A percentile compares a stretch with the other conserved stretches of the same genome.
Evolutionary conservation across 2,797 vertebrate genomes (phyloP).

Genomic region (Esox lucius): DNA sequence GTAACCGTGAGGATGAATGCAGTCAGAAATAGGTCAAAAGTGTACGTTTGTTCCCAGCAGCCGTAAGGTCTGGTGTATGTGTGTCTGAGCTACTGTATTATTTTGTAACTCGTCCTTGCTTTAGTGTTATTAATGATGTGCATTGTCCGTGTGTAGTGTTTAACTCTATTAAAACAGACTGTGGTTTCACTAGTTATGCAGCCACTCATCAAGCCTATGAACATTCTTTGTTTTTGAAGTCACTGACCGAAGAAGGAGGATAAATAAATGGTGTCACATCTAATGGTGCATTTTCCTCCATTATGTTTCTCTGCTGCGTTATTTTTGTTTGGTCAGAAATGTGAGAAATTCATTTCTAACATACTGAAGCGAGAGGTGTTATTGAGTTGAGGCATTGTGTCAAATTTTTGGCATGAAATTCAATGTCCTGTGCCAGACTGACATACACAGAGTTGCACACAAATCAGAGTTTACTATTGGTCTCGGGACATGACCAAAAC

Average conservation of each 20-base stretch:
- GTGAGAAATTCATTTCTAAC: neutral
- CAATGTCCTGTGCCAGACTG: conserved; percentile 2
- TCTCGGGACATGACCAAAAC: neutral
- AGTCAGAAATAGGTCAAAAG: too few species aligned
- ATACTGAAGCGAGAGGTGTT: conserved; percentile 7
- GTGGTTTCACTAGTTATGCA: conserved; percentile 38
- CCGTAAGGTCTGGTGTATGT: conserved; percentile 20
- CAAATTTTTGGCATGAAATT: neutral
- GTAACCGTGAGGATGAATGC: too few species aligned
- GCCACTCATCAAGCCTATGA: conserved; percentile 51
- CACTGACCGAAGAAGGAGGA: conserved; percentile 36
- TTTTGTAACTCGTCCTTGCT: conserved; percentile 11
- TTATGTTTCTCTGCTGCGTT: conserved; percentile 21
- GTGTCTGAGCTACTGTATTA: conserved; percentile 24
- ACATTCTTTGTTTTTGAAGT: conserved; percentile 56
- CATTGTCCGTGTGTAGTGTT: conserved; percentile 35
- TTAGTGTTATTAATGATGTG: conserved; percentile 32
- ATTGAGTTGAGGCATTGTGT: conserved; percentile 9
- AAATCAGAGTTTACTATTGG: neutral
- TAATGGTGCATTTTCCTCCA: conserved; percentile 21
- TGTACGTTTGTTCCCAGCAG: too few species aligned
- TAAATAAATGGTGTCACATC: conserved; percentile 20
- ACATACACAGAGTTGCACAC: neutral
- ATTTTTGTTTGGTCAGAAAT: conserved; percentile 20
- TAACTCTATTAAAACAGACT: conserved; percentile 36